Evolutionary conservation across 2,888 invertebrate genomes (phyloP), one percentile per base, ranked within the genome.

Genomic region (Urechis unicinctus): DNA sequence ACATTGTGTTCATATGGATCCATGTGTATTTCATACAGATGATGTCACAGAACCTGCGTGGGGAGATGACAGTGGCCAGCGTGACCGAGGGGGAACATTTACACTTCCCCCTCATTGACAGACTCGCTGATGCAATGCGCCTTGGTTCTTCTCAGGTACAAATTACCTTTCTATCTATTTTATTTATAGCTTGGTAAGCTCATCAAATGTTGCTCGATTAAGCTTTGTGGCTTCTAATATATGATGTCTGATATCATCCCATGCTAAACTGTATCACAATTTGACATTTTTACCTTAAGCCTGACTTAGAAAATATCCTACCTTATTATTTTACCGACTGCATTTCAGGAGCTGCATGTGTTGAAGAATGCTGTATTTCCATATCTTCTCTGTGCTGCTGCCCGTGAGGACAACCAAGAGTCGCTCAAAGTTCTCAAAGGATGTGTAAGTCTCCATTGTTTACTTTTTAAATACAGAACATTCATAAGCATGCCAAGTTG

Each of bases 361-460:
- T 53, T 73, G 26, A 61, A 72, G 30, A 72, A 77, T 22, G 82
- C 85, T 0, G 77, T 88, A 3, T 85, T 86, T 62, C 88, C 88
- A 0, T 85, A 86, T 0, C 82, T 88, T 77, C 75, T 87, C 53
- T 85, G 84, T 70, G 80, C 84, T 24, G 85, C 87, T 1, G 85
- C 86, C 1, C 77, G 80, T 46, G 53, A 60, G 5, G 81, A 79
- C 1, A 82, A 85, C 61, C 67, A 82, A 0, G 72, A 73, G 22
- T 83, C 84, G 63, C 74, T 85, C 28, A 76, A 79, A 57, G 74
- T 78, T 9, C 69, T 75, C 13, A 49, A 42, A 29, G 29, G 52
- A n/a, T 24, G 52, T n/a, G 60, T 59, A 29, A 36, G 36, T 36
- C 36, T 9, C 36, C n/a, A n/a, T n/a, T n/a, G n/a, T n/a, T n/a